Evolutionary conservation across 2,888 invertebrate species (phyloP).

Genomic region (Capitulum mitella): DNA sequence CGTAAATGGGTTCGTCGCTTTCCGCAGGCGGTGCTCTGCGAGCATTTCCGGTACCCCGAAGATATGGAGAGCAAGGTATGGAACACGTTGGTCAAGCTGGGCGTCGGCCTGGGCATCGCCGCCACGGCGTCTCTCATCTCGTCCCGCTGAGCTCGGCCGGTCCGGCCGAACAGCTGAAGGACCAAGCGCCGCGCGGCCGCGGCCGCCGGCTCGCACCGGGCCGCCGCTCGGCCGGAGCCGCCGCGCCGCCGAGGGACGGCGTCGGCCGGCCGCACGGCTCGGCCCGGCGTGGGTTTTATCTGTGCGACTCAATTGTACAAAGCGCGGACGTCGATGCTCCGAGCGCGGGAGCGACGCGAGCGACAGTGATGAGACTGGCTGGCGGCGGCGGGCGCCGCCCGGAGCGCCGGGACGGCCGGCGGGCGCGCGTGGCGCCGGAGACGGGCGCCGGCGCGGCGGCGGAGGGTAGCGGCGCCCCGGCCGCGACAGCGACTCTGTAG

Average conservation of each 20-base stretch:
- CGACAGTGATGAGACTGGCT: not conserved
- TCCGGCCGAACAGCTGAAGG: not conserved
- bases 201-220: not conserved
- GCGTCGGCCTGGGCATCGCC: constrained; percentile 36
- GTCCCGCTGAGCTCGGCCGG: constrained; percentile 30
- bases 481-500: no score
- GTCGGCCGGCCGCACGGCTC: not conserved
- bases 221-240: no score
- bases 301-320: constrained; percentile 14
- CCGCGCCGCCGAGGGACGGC: no score
- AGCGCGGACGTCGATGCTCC: not conserved
- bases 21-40: constrained; percentile 35
- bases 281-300: not conserved
- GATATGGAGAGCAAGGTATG: constrained; percentile 36
- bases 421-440: no score
- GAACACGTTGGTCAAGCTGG: constrained; percentile 36
- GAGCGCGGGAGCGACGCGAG: no score
- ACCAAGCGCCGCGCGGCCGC: not conserved
- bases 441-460: no score
- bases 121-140: constrained; percentile 36
- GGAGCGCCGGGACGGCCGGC: not conserved
- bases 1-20: no score
- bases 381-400: not conserved
- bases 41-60: constrained; percentile 35
- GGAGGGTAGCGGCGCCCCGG: no score